A percentile compares a stretch with the other conserved stretches of the same genome.
Conservation (phyloP, 1,140 invertebrate genomes). For the Phthorimaea operculella region DNA sequence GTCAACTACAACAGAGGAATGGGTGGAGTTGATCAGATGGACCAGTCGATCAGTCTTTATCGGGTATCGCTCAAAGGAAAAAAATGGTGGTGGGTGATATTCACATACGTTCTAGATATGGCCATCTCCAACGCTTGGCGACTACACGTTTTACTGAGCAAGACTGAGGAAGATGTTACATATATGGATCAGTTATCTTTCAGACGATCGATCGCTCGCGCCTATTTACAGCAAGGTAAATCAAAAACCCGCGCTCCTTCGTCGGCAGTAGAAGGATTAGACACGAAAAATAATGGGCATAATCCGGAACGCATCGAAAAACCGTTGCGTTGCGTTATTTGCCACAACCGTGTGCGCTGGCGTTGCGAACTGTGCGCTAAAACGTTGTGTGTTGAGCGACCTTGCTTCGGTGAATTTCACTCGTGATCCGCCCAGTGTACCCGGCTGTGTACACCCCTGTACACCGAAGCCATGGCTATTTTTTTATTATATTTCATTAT, state of each 20-base stretch:
- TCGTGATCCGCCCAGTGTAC: conserved; percentile 5
- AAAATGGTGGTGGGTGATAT: conserved; percentile 35
- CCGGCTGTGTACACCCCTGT: not conserved
- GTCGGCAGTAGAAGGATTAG: conserved; percentile 18
- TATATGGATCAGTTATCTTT: conserved; percentile 27
- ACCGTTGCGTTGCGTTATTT: conserved; percentile 25
- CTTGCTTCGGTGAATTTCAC: conserved; percentile 26
- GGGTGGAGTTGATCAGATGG: conserved; percentile 38
- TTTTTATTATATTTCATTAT: too few species aligned
- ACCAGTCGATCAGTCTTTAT: conserved; percentile 22
- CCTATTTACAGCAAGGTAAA: conserved; percentile 24
- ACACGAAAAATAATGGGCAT: conserved; percentile 25
- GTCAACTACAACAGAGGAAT: conserved; percentile 39
- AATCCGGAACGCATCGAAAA: conserved; percentile 25
- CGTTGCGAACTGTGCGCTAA: conserved; percentile 26
- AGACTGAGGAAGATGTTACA: conserved; percentile 22
- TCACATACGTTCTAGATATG: conserved; percentile 35
- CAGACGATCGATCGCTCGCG: conserved; percentile 23
- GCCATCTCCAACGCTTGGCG: conserved; percentile 35
- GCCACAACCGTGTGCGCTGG: conserved; percentile 24
- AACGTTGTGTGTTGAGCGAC: conserved; percentile 27
- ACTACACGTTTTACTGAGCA: conserved; percentile 26
- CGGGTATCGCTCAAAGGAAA: conserved; percentile 21
- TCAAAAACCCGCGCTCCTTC: conserved; percentile 23
- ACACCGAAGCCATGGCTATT: too few species aligned